A percentile compares a stretch with the other conserved stretches of the same genome.
Evolutionary conservation across 2,888 invertebrate genomes (phyloP).

Genomic region (Megastigmus dorsalis): DNA sequence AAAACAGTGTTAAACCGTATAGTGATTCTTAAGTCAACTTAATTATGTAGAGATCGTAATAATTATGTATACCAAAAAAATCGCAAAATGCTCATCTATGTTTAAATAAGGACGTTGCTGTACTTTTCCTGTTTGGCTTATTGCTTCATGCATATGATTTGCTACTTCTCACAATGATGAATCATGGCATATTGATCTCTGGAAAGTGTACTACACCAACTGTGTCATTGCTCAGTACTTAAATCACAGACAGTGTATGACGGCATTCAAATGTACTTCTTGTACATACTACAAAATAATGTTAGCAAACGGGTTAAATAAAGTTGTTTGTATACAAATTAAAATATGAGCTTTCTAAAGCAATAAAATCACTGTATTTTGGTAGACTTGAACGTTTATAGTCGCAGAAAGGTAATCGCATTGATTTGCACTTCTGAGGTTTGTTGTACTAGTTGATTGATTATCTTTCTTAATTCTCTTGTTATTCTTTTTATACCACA

Average conservation of each 20-base stretch:
- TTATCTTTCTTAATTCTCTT: slow-evolving; percentile 40
- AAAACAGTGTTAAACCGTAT: slow-evolving; percentile 39
- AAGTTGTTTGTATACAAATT: slow-evolving; percentile 62
- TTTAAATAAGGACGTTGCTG: slow-evolving; percentile 20
- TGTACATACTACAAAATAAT: slow-evolving; percentile 38
- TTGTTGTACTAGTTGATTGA: slow-evolving; percentile 48
- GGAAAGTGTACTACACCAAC: slow-evolving; percentile 50
- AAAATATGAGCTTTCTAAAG: slow-evolving; percentile 64
- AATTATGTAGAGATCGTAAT: slow-evolving; percentile 40
- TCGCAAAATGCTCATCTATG: slow-evolving; percentile 9
- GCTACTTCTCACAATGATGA: slow-evolving; percentile 25
- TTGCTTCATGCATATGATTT: slow-evolving; percentile 42
- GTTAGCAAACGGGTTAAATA: slow-evolving; percentile 56
- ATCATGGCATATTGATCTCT: slow-evolving; percentile 46
- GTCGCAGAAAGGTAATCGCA: slow-evolving; percentile 40
- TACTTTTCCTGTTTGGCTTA: slow-evolving; percentile 38
- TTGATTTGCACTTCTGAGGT: slow-evolving; percentile 51
- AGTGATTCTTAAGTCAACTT: slow-evolving; percentile 44
- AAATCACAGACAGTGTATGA: slow-evolving; percentile 69
- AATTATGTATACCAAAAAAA: slow-evolving; percentile 15
- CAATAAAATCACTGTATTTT: slow-evolving; percentile 64
- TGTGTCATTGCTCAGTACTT: slow-evolving; percentile 62
- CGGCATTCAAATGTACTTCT: slow-evolving; percentile 58
- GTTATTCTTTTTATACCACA: slow-evolving; percentile 29
- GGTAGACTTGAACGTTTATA: slow-evolving; percentile 45